These are phyloP conservation scores for Zelleria hepariella DNA, from an alignment of 2,888 invertebrate species.

Conservation along the genomic window DNA sequence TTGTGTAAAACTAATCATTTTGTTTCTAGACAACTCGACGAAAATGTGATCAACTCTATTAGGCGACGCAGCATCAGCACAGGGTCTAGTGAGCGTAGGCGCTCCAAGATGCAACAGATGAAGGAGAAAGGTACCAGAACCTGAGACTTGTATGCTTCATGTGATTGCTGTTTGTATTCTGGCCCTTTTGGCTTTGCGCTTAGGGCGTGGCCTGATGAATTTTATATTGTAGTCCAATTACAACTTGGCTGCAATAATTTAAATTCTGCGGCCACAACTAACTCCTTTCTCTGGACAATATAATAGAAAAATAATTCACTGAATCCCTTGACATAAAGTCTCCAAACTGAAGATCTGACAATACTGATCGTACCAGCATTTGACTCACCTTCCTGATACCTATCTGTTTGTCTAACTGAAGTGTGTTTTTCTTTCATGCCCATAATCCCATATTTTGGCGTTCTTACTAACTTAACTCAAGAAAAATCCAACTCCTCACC, in stretches of 20 bases:
- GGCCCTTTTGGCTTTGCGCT: neutral
- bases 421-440: conserved; percentile 10
- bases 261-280: neutral
- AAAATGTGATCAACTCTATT: conserved; percentile 80
- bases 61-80: conserved; percentile 62
- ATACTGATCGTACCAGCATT: too few species aligned
- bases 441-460: conserved; percentile 21
- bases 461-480: conserved; percentile 38
- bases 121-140: conserved; percentile 79
- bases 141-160: too few species aligned
- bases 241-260: neutral
- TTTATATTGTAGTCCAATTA: neutral
- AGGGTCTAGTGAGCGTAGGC: conserved; percentile 78
- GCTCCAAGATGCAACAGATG: conserved; percentile 71
- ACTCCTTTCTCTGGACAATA: neutral
- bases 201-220: neutral
- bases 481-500: conserved; percentile 16
- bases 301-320: too few species aligned
- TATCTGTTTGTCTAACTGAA: neutral
- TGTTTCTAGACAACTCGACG: conserved; percentile 73
- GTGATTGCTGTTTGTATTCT: too few species aligned
- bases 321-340: too few species aligned
- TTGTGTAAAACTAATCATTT: too few species aligned
- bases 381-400: too few species aligned
- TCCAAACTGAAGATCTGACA: too few species aligned